phyloP scores from a whole-genome alignment of 2,888 invertebrate genomes.

The Cordylochernes scorpioides region DNA sequence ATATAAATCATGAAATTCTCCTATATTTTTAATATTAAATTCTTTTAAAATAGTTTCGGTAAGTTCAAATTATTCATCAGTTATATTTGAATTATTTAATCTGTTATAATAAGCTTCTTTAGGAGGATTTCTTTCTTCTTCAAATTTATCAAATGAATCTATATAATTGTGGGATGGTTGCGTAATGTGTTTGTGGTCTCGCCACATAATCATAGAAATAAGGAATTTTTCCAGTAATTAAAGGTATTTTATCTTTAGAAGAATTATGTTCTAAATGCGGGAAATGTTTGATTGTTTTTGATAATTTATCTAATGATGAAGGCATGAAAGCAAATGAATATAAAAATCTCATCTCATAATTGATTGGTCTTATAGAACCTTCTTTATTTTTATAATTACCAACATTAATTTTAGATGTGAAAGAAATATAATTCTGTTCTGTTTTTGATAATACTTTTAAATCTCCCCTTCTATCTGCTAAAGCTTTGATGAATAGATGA shows the following conservation, averaged over 20 bases:
- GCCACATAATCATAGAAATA: conserved; percentile 19
- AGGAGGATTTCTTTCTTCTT: conserved; percentile 14
- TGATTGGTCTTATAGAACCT: too few relatives aligned
- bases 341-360: conserved; percentile 13
- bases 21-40: conserved; percentile 13
- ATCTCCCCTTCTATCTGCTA: too few relatives aligned
- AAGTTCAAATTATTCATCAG: conserved; percentile 12
- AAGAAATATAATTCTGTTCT: conserved; percentile 14
- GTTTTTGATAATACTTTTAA: conserved; percentile 13
- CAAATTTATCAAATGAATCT: conserved; percentile 14
- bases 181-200: too few relatives aligned
- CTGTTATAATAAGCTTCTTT: neutral
- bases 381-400: neutral
- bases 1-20: conserved; percentile 15
- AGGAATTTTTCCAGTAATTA: conserved; percentile 15
- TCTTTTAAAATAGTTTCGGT: conserved; percentile 14
- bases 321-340: conserved; percentile 13
- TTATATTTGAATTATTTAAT: neutral
- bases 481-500: conserved; percentile 6
- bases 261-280: conserved; percentile 8
- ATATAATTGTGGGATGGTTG: too few relatives aligned
- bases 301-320: conserved; percentile 6
- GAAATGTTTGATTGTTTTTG: conserved; percentile 11
- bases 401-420: conserved; percentile 2
- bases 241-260: conserved; percentile 2